Percentiles rank a stretch among this genome's conserved stretches.
Conservation (phyloP, 2,797 vertebrate species). For the Percopsis omiscomaycus region DNA sequence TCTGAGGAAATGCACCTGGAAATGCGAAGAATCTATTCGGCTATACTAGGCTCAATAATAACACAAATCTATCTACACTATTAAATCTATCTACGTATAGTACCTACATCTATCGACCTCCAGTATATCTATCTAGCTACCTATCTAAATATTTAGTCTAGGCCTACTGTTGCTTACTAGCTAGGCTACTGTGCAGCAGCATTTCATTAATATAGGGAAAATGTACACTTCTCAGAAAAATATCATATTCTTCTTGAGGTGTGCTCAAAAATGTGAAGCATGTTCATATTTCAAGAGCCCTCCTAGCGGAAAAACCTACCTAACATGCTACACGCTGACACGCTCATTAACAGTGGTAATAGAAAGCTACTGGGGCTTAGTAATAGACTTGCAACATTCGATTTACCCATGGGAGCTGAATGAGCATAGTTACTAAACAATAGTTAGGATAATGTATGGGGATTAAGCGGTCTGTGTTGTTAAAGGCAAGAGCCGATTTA, state of each 20-base stretch:
- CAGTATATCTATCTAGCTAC: neutral
- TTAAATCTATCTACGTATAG: neutral
- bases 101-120: neutral
- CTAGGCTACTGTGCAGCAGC: neutral
- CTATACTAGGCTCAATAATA: slow-evolving; percentile 7
- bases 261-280: neutral
- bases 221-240: neutral
- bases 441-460: slow-evolving; percentile 62
- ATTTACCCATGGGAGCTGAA: slow-evolving; percentile 61
- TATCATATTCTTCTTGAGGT: slow-evolving; percentile 1
- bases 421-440: slow-evolving; percentile 65
- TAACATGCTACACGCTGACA: slow-evolving; percentile 33
- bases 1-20: slow-evolving; percentile 9
- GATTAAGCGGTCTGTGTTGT: slow-evolving; percentile 51
- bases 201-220: neutral
- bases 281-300: slow-evolving; percentile 8
- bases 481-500: slow-evolving; percentile 50
- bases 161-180: neutral
- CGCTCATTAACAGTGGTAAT: slow-evolving; percentile 57
- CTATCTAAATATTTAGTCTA: slow-evolving; percentile 5
- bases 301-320: slow-evolving; percentile 6
- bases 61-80: slow-evolving; percentile 6
- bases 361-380: slow-evolving; percentile 50
- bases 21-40: slow-evolving; percentile 1
- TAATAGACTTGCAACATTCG: slow-evolving; percentile 54